Evolutionary conservation across 1,140 invertebrate species (phyloP), one percentile per base, ranked within the genome.

Genomic region (Penaeus japonicus): DNA sequence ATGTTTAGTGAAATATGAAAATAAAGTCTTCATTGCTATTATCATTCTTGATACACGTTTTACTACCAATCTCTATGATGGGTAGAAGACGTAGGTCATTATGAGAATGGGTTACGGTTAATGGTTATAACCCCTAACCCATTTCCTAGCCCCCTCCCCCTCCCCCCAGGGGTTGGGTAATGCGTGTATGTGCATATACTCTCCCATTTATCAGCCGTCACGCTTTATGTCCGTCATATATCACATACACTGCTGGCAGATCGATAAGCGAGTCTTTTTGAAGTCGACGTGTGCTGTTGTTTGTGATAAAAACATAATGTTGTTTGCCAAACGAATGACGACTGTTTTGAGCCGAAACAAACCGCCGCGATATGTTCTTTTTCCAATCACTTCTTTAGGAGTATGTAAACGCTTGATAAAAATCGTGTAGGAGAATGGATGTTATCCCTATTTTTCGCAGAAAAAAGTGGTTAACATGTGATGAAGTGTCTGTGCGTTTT

Each of bases 161-260:
- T 62, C n/a, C 47, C 62, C 84, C 84, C 62, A 2, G 39, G 27
- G 47, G 53, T 47, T 24, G 47, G 65, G 84, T 89, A 89, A 89
- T 87, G 84, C 84, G 89, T 89, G 89, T 89, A 89, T 86, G 84
- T 89, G 89, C 89, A 89, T 89, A 89, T 86, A 83, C 75, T 89
- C 81, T 35, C 53, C 73, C 89, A 90, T 90, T 88, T 85, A 88
- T 90, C 90, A 90, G 62, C 73, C 80, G 87, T 89, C 90, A 90
- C 82, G 32, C 73, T 89, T 85, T 89, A 90, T 82, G 85, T 77
- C 78, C 87, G 73, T 79, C 79, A 84, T 90, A 89, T 89, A 90
- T 90, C 90, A 90, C 84, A 89, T 82, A 85, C 79, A 90, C 39
- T 84, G 57, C 89, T 35, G 57, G 47, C 54, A 24, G 83, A 77